Evolutionary conservation across 2,113 vertebrate species (phyloP), one percentile per base, ranked within the genome.

Genomic region (Pardalotus punctatus): DNA sequence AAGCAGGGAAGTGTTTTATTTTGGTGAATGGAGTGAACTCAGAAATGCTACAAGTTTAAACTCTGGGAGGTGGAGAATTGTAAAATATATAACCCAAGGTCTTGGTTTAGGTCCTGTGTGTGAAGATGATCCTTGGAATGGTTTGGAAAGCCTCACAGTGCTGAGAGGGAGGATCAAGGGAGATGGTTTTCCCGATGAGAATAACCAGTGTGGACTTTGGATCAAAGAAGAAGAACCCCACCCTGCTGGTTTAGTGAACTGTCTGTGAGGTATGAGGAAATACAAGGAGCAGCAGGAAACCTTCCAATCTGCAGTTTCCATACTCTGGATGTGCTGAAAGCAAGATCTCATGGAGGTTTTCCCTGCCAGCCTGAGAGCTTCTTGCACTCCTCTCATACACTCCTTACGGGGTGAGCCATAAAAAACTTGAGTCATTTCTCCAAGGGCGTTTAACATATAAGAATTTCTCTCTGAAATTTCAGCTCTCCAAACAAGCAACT

Each of bases 271-370:
- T 86, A 45, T 65, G 82, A 90, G 66, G 79, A 93, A 83, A 53
- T 29, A 31, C 43, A 58, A 74, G 83, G 35, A 56, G 53, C 81
- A 80, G 45, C 62, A 64, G 81, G 82, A 96, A 88, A 7, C 50
- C 12, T 57, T 83, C 88, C 36, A n/a, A 0, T 72, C 50, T 81
- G 50, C 42, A 54, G 2, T 85, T 80, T 33, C 58, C 1, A 0
- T 45, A 3, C 40, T 83, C 56, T 1, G 19, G 79, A 65, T 1
- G 3, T 48, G 66, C 66, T 88, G 85, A 47, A 93, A 78, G 66
- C 5, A 10, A 71, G 38, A 77, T 73, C 62, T 61, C 69, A 21
- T 33, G 74, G 69, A 82, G 66, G 45, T 61, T 90, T 65, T 61
- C 45, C 38, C 31, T 50, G 78, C 74, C 79, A 92, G 47, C 62